Evolutionary conservation across 2,797 vertebrate genomes (phyloP).

Genomic region (Meriones psammophilus): DNA sequence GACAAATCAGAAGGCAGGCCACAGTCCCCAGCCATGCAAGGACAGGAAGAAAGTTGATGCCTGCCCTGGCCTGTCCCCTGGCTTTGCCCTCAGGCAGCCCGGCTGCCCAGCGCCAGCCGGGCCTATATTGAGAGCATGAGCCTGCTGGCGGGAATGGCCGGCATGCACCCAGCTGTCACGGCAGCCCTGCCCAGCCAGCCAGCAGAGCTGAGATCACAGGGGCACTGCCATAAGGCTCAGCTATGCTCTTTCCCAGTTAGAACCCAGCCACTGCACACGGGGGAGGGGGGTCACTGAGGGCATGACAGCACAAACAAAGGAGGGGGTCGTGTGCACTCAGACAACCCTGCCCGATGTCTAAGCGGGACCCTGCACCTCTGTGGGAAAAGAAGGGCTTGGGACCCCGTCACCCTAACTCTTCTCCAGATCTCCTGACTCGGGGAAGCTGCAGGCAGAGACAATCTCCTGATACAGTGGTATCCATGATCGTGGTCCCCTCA

Average conservation of each 20-base stretch:
- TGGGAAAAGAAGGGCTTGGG: neutral
- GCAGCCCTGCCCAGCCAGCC: neutral
- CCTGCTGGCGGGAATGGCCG: conserved; percentile 61
- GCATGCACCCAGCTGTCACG: conserved; percentile 73
- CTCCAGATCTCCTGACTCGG: too few relatives aligned
- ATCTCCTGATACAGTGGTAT: neutral
- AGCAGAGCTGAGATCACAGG: neutral
- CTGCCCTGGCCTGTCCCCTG: conserved; percentile 27
- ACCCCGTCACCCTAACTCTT: neutral
- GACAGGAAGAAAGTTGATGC: conserved; percentile 70
- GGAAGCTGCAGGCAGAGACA: neutral
- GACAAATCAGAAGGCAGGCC: conserved; percentile 77
- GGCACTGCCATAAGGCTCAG: neutral
- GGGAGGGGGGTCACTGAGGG: neutral
- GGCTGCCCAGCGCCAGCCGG: neutral
- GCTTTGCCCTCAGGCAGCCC: conserved; percentile 58
- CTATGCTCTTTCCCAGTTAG: neutral
- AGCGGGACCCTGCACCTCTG: neutral
- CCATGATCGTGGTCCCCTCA: rapidly evolving
- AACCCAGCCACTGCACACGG: neutral
- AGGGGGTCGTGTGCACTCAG: neutral
- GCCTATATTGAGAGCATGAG: conserved; percentile 77
- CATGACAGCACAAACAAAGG: neutral
- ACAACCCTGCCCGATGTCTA: neutral
- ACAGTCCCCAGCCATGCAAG: conserved; percentile 78